Conservation (phyloP, 64 coral and sea anemone species). For the Montipora foliosa region DNA sequence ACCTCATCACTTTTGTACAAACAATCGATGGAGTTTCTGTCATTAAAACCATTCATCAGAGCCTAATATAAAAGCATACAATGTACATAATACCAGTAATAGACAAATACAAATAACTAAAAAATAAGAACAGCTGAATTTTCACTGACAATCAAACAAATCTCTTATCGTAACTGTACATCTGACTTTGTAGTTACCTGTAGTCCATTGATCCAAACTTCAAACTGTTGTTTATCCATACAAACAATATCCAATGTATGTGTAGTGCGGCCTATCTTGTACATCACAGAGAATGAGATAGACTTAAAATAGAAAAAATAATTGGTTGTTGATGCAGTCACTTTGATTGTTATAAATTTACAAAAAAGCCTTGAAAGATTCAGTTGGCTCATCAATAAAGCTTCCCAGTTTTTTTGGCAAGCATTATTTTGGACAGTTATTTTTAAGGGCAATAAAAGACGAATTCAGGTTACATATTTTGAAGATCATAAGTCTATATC, state of each 20-base stretch:
- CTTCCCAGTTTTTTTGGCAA: no score
- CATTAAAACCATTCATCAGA: slow-evolving; percentile 72
- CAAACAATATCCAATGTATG: slow-evolving; percentile 85
- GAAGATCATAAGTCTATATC: no score
- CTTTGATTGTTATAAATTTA: neutral
- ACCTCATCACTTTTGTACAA: slow-evolving; percentile 55
- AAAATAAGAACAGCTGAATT: neutral
- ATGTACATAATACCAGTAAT: neutral
- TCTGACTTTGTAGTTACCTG: slow-evolving; percentile 33
- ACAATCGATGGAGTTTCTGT: slow-evolving; percentile 70
- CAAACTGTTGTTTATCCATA: slow-evolving; percentile 77
- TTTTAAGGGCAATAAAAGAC: no score
- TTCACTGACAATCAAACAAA: neutral
- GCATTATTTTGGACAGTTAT: no score
- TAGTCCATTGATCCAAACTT: slow-evolving; percentile 79
- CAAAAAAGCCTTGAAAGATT: no score
- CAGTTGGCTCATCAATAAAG: no score
- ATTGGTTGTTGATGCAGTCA: neutral
- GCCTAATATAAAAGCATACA: slow-evolving; percentile 50
- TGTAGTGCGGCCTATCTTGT: slow-evolving; percentile 61
- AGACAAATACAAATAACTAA: neutral
- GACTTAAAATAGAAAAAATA: slow-evolving; percentile 56
- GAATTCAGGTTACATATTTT: no score
- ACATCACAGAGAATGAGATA: slow-evolving; percentile 87
- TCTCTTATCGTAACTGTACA: neutral